A percentile compares a stretch with the other conserved stretches of the same genome.
These are phyloP conservation scores for Erebia palarica DNA, from an alignment of 2,888 invertebrate genomes.

Conservation along the genomic window DNA sequence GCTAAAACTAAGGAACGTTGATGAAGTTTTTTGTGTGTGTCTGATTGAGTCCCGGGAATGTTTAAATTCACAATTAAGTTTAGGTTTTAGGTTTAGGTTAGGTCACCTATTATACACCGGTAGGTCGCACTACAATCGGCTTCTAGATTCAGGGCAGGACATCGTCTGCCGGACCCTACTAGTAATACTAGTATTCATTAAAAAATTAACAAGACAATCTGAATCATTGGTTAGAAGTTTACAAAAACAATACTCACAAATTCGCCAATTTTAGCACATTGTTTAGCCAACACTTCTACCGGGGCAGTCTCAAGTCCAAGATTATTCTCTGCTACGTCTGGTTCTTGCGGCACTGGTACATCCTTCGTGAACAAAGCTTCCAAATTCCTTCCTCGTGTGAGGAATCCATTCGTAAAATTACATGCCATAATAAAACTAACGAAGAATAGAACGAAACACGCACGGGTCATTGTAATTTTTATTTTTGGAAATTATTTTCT, in stretches of 20 bases:
- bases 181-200: too few relatives aligned
- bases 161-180: too few relatives aligned
- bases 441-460: slow-evolving; percentile 44
- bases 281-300: slow-evolving; percentile 26
- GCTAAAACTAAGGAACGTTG: too few relatives aligned
- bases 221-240: neutral
- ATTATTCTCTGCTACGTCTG: slow-evolving; percentile 41
- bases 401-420: slow-evolving; percentile 48
- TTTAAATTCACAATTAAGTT: too few relatives aligned
- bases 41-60: too few relatives aligned
- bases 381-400: slow-evolving; percentile 47
- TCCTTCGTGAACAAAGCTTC: slow-evolving; percentile 39
- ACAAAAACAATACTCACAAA: slow-evolving; percentile 56
- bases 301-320: slow-evolving; percentile 33
- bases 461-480: slow-evolving; percentile 47
- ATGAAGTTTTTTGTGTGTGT: too few relatives aligned
- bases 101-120: too few relatives aligned
- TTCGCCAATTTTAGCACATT: slow-evolving; percentile 61
- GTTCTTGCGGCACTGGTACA: slow-evolving; percentile 36
- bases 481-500: neutral
- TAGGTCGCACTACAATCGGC: too few relatives aligned
- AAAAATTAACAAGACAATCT: too few relatives aligned
- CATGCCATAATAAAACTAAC: slow-evolving; percentile 42
- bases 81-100: too few relatives aligned
- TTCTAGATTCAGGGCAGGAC: too few relatives aligned